A percentile compares a stretch with the other conserved stretches of the same genome.
Conservation (phyloP, 2,113 vertebrate genomes). For the Carlito syrichta region DNA sequence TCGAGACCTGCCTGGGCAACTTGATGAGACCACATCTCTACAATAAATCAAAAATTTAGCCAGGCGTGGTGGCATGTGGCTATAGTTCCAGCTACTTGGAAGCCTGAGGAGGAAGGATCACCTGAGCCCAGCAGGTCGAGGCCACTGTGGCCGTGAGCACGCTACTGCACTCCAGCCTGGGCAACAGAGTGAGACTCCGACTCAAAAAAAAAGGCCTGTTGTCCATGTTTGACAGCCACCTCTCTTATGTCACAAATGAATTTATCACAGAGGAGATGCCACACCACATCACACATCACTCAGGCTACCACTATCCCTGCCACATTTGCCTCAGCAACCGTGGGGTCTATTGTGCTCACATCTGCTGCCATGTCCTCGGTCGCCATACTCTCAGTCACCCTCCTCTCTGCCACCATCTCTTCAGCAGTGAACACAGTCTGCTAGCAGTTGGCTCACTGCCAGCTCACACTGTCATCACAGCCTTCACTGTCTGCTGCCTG, state of each 20-base stretch:
- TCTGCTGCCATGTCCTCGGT: background rate
- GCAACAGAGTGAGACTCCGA: no score
- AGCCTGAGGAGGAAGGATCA: no score
- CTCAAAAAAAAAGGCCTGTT: background rate
- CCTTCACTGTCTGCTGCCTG: background rate
- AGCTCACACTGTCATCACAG: background rate
- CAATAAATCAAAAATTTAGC: no score
- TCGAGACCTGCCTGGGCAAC: no score
- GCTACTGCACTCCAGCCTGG: no score
- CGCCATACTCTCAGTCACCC: background rate
- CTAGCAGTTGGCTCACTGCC: fast-evolving
- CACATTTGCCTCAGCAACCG: background rate
- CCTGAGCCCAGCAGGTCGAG: no score
- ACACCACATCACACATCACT: background rate
- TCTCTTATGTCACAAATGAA: background rate
- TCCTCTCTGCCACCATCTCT: background rate
- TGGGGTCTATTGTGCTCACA: background rate
- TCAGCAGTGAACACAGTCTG: slow-evolving; percentile 48
- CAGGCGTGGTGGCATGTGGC: no score
- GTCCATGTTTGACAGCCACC: background rate
- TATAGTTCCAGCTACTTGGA: no score
- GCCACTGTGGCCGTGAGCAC: no score
- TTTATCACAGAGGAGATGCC: background rate
- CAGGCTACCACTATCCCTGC: background rate
- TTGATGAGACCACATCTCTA: no score